Evolutionary conservation across 2,797 vertebrate species (phyloP).

Genomic region (Chromis chromis): DNA sequence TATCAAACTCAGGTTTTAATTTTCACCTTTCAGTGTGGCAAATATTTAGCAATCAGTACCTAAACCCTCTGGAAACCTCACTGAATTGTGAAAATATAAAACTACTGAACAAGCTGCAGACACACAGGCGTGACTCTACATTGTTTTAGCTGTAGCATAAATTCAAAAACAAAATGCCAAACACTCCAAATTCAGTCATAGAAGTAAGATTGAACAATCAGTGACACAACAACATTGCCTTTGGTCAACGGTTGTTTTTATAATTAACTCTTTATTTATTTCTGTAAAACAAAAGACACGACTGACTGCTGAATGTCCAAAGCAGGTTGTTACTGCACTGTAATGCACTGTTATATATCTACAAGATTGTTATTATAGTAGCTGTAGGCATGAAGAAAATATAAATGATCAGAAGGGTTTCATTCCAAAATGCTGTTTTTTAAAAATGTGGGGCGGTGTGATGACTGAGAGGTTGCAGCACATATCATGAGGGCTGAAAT

Average conservation of each 20-base stretch:
- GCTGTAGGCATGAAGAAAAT: conserved; percentile 47
- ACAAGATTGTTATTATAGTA: conserved; percentile 46
- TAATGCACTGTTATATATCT: conserved; percentile 42
- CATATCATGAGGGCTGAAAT: too few relatives aligned
- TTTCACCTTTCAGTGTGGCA: not conserved
- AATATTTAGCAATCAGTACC: not conserved
- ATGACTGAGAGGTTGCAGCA: not conserved
- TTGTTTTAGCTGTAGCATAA: not conserved
- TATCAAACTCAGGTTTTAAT: not conserved
- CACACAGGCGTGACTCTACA: not conserved
- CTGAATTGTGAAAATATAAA: conserved; percentile 10
- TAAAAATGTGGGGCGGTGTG: conserved; percentile 12
- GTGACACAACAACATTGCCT: conserved; percentile 49
- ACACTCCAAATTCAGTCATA: conserved; percentile 15
- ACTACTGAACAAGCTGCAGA: not conserved
- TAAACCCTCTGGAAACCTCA: not conserved
- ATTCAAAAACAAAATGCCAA: conserved; percentile 20
- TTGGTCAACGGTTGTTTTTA: conserved; percentile 42
- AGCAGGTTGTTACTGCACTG: conserved; percentile 43
- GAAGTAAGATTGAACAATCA: not conserved
- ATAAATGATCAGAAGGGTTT: conserved; percentile 24
- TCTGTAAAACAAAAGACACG: conserved; percentile 19
- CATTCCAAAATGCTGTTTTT: conserved; percentile 33
- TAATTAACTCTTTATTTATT: conserved; percentile 7
- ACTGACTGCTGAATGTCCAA: conserved; percentile 48